Percentiles rank a stretch among this genome's conserved stretches.
Conservation (phyloP, 2,113 vertebrate genomes). For the Uria lomvia region DNA sequence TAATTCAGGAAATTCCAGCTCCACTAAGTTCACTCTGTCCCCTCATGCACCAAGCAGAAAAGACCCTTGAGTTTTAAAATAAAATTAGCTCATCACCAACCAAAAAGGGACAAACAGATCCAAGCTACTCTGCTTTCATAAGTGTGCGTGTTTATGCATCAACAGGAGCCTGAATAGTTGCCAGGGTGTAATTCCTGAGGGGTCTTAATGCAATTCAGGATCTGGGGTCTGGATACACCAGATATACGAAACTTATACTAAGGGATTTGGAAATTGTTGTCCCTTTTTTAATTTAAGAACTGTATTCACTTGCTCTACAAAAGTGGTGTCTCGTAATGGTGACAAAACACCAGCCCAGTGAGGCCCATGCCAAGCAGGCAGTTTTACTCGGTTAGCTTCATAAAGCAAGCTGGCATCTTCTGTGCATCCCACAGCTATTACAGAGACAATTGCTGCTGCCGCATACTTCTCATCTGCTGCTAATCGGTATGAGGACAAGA, state of each 20-base stretch:
- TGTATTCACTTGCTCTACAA: not conserved
- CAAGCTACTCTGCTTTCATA: not conserved
- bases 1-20: slow-evolving; percentile 7
- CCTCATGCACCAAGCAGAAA: not conserved
- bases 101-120: not conserved
- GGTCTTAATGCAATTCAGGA: not conserved
- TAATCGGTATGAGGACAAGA: not conserved
- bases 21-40: not conserved
- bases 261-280: not conserved
- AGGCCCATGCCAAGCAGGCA: not conserved
- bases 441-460: not conserved
- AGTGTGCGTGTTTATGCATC: not conserved
- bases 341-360: not conserved
- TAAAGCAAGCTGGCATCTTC: not conserved
- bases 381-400: not conserved
- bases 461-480: not conserved
- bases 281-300: not conserved
- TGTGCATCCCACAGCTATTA: not conserved
- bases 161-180: not conserved
- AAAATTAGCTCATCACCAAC: slow-evolving; percentile 18
- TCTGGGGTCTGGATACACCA: not conserved
- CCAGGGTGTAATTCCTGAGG: not conserved
- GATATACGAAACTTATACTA: not conserved
- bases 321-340: not conserved
- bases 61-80: not conserved